These are phyloP conservation scores for Microhierax caerulescens DNA, from an alignment of 2,797 vertebrate species.

Conservation along the genomic window DNA sequence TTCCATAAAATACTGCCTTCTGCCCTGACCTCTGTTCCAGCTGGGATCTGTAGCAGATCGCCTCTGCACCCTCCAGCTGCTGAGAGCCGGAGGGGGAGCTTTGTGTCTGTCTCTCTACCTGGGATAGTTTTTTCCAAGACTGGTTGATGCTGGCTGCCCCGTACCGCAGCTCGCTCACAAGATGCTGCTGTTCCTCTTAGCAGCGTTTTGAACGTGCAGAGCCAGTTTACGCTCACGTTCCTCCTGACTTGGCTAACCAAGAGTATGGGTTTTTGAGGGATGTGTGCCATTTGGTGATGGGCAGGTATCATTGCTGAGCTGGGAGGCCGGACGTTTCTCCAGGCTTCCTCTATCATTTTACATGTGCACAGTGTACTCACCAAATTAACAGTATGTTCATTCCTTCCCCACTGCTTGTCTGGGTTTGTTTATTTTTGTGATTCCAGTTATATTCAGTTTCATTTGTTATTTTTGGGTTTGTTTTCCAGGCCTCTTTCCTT, in stretches of 20 bases:
- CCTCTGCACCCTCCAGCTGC: neutral
- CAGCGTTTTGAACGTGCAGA: neutral
- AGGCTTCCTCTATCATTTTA: neutral
- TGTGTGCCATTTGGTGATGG: neutral
- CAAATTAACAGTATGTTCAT: neutral
- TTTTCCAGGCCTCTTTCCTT: neutral
- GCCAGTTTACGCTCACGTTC: neutral
- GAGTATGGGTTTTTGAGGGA: neutral
- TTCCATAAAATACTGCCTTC: neutral
- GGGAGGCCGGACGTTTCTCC: neutral
- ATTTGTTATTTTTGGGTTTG: constrained; percentile 12
- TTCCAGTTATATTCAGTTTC: neutral
- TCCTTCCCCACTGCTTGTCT: neutral
- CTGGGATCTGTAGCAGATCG: neutral
- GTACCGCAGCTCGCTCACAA: neutral
- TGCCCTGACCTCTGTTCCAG: neutral
- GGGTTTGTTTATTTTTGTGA: constrained; percentile 19
- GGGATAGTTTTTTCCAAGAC: neutral
- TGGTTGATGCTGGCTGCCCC: neutral
- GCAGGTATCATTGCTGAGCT: neutral
- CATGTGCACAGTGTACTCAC: neutral
- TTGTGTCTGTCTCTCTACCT: neutral
- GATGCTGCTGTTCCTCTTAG: neutral
- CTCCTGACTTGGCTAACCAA: neutral
- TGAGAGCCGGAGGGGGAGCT: neutral